Conservation (phyloP, 2,113 vertebrate species). For the Leucopternis melanops region DNA sequence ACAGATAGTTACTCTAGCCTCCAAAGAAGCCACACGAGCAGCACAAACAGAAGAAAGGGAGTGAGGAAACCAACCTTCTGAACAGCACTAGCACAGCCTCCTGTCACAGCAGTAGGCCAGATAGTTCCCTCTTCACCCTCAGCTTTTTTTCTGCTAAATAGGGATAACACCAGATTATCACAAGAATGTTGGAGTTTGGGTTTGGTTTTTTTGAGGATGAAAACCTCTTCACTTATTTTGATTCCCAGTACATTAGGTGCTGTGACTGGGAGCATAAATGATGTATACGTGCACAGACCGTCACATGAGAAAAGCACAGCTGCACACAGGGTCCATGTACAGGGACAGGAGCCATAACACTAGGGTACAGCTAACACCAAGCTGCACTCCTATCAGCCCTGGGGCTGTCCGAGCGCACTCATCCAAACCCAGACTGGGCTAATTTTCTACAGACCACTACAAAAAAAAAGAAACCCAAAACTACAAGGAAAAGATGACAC, state of each 20-base stretch:
- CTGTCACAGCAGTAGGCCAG: rapidly evolving
- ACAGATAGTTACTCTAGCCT: neutral
- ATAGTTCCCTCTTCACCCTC: neutral
- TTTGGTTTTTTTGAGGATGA: neutral
- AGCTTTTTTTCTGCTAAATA: neutral
- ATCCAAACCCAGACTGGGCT: neutral
- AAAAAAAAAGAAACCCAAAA: neutral
- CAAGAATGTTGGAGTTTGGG: neutral
- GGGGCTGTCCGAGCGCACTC: rapidly evolving
- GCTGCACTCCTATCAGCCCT: neutral
- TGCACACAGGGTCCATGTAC: no score
- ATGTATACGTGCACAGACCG: neutral
- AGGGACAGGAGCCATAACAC: neutral
- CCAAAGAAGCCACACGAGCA: neutral
- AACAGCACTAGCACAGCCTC: neutral
- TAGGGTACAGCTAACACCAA: neutral
- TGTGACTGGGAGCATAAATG: neutral
- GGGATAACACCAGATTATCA: neutral
- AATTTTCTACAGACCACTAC: neutral
- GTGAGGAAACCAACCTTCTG: neutral
- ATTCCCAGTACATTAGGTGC: neutral
- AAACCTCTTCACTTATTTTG: neutral
- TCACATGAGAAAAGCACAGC: neutral
- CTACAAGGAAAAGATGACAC: neutral
- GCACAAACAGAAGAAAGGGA: neutral